Evolutionary conservation across 2,113 vertebrate genomes (phyloP), one percentile per base, ranked within the genome.

Genomic region (Chinchilla lanigera): DNA sequence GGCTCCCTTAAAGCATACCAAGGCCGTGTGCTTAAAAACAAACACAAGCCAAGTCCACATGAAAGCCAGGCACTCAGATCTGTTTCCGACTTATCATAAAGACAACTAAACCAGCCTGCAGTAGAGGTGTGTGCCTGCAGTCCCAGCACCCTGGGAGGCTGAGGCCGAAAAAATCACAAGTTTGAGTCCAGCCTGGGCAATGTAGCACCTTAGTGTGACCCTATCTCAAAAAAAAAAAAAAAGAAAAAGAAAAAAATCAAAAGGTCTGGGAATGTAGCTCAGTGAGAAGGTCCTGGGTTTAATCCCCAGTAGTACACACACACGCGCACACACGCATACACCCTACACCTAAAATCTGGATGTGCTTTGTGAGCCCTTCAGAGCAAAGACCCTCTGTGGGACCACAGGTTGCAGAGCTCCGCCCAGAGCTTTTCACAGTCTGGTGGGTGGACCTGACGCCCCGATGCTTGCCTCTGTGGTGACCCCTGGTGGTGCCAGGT

Each of bases 401-500:
- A 67, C 77, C 28, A 11, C 8, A 35, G 11, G 2, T 75, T 75
- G 9, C 20, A 87, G 28, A 35, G 35, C 71, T 93, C 95, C 84
- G 80, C 67, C 38, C 52, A 41, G 58, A 84, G 24, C 69, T 92
- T 90, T 35, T 24, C 33, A 20, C 35, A 77, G 11, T 44, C 38
- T 12, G 2, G 7, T 4, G 35, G 28, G 71, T 47, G 19, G 33
- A 41, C n/a, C 75, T 50, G 44, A 2, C 0, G 44, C 67, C 54
- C 6, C 26, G 24, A 3, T 12, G 13, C 67, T 38, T 47, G 71
- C 33, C 77, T 89, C 85, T 28, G 12, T 63, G 30, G 47, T 83
- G 96, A 86, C 85, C 81, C 56, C 86, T 96, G 47, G 85, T 88
- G 89, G 89, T 69, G 4, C 41, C 61, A 50, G 75, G 26, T 41